Conservation (phyloP, 1,140 invertebrate species). For the Nymphalis io region DNA sequence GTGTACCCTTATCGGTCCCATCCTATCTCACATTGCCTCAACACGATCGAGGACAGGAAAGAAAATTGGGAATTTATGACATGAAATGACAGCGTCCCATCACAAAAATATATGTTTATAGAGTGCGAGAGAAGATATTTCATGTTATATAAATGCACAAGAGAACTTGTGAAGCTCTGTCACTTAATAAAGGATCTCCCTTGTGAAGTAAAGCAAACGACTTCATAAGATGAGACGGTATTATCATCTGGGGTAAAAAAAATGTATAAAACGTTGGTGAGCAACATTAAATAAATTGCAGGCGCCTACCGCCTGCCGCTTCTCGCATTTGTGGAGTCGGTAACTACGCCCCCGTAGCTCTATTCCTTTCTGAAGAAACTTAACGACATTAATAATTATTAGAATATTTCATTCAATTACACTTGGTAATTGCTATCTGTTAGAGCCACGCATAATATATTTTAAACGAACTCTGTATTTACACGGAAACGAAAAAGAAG, state of each 20-base stretch:
- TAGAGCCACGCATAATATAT: constrained; percentile 12
- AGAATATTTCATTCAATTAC: constrained; percentile 27
- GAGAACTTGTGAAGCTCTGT: constrained; percentile 60
- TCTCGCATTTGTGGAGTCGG: constrained; percentile 22
- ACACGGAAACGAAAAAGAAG: not conserved
- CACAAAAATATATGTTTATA: constrained; percentile 35
- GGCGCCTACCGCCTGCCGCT: constrained; percentile 48
- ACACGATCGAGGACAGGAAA: constrained; percentile 22
- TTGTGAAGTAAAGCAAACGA: constrained; percentile 66
- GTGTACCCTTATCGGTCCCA: constrained; percentile 33
- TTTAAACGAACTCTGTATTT: not conserved
- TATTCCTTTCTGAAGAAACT: constrained; percentile 15
- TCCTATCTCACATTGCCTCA: constrained; percentile 25
- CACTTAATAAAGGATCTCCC: constrained; percentile 75
- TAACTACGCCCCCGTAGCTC: constrained; percentile 17
- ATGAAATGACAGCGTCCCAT: constrained; percentile 23
- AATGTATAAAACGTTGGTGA: constrained; percentile 64
- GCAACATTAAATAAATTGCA: constrained; percentile 73
- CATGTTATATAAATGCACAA: constrained; percentile 24
- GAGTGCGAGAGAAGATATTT: constrained; percentile 24
- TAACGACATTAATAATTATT: constrained; percentile 24
- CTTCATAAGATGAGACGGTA: constrained; percentile 71
- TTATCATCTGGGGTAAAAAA: constrained; percentile 65
- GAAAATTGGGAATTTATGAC: constrained; percentile 31
- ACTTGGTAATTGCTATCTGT: constrained; percentile 17